These are phyloP conservation scores for Listronotus bonariensis DNA, from an alignment of 1,140 invertebrate genomes.

Conservation along the genomic window DNA sequence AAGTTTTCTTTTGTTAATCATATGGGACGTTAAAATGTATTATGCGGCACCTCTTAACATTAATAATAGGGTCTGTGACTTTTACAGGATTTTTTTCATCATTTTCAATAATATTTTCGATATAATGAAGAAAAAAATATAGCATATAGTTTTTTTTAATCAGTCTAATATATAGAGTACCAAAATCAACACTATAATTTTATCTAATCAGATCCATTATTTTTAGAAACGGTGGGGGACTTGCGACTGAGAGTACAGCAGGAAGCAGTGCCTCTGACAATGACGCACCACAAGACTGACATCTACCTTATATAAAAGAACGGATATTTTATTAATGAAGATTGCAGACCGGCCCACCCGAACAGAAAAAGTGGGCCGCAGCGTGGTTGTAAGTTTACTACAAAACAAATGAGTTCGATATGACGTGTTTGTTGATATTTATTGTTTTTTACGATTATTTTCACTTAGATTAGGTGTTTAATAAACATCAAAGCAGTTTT, in stretches of 20 bases:
- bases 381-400: conserved; percentile 49
- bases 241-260: conserved; percentile 35
- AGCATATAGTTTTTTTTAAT: too few relatives aligned
- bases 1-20: too few relatives aligned
- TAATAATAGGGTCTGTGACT: too few relatives aligned
- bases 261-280: conserved; percentile 52
- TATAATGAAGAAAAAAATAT: too few relatives aligned
- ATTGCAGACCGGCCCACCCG: background rate
- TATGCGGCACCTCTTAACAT: too few relatives aligned
- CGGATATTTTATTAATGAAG: conserved; percentile 47
- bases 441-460: conserved; percentile 42
- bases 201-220: too few relatives aligned
- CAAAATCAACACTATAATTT: too few relatives aligned
- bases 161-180: too few relatives aligned
- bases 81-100: too few relatives aligned
- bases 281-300: conserved; percentile 55
- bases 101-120: too few relatives aligned
- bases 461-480: conserved; percentile 38
- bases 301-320: conserved; percentile 49
- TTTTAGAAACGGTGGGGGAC: conserved; percentile 27
- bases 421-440: conserved; percentile 56
- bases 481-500: conserved; percentile 53
- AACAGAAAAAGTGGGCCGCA: background rate
- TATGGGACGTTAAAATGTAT: too few relatives aligned
- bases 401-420: conserved; percentile 42